phyloP scores from a whole-genome alignment of 1,140 invertebrate genomes.

The Diplogasteroides magnus region DNA sequence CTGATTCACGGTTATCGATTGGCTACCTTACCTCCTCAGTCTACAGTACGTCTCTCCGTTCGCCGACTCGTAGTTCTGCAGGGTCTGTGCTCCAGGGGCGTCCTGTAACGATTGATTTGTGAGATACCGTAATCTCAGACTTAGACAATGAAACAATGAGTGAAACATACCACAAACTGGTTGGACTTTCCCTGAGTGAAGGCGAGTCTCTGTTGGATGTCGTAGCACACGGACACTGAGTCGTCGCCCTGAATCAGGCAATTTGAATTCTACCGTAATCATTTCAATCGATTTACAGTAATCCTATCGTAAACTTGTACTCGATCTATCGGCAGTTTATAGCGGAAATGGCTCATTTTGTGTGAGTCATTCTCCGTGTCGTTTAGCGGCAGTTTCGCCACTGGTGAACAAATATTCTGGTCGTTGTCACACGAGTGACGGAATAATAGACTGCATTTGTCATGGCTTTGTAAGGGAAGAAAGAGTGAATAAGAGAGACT shows the following conservation, averaged over 20 bases:
- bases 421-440: no score
- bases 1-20: not conserved
- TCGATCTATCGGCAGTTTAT: no score
- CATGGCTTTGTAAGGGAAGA: no score
- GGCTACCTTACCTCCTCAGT: not conserved
- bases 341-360: no score
- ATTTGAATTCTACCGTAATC: not conserved
- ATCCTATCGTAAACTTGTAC: not conserved
- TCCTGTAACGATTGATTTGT: not conserved
- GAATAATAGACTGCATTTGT: no score
- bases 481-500: no score
- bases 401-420: no score
- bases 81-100: no score
- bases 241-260: not conserved
- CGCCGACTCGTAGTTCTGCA: not conserved
- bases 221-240: not conserved
- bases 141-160: not conserved
- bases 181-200: not conserved
- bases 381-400: no score
- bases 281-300: not conserved
- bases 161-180: no score
- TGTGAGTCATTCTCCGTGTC: no score
- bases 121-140: not conserved
- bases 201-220: not conserved
- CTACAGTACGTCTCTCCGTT: not conserved